Base-by-base conservation (phyloP, 1,140 invertebrate genomes). In the Pogonomyrmex barbatus region DNA sequence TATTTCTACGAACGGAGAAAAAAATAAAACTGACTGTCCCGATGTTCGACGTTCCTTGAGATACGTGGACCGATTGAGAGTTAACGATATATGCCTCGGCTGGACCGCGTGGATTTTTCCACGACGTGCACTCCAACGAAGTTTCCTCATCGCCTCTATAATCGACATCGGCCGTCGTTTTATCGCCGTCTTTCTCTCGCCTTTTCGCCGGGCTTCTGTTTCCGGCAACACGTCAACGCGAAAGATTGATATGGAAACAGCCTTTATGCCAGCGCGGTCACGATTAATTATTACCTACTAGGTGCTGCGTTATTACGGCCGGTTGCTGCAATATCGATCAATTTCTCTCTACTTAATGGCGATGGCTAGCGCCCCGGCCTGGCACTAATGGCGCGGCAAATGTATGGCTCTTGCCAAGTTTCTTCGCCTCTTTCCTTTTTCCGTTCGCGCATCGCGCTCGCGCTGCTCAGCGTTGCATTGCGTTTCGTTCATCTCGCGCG, bases 281-380 rank as follows among this genome's bases (percentile, higher is more conserved):
- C 79, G 79, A 84, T 75, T 87, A 87, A 87, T 87, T 87, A 87
- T 87, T 71, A 68, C 70, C 68, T 87, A 85, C 52, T 71, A 68
- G 85, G 68, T 83, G 54, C 54, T 78, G 78, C 77, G 78, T 86
- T 83, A 86, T 86, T 86, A 83, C 78, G 56, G 62, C 65, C 78
- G 62, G 79, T 63, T 87, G 70, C 70, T 68, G 81, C 86, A 87
- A 85, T 87, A 87, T 87, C 75, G 86, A 87, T 87, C 86, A 87
- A 87, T 87, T 87, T 87, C 70, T 73, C 68, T 85, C 67, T 84
- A 65, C 79, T 87, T 87, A 87, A 87, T 87, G 85, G 60, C 60
- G 67, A 84, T 75, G 79, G 79, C 79, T 83, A 83, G 79, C 79
- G 68, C 79, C 42, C 79, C 68, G 56, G 79, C 54, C 68, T 79